A percentile compares a stretch with the other conserved stretches of the same genome.
Evolutionary conservation across 2,113 vertebrate species (phyloP).

Genomic region (Takifugu bimaculatus): DNA sequence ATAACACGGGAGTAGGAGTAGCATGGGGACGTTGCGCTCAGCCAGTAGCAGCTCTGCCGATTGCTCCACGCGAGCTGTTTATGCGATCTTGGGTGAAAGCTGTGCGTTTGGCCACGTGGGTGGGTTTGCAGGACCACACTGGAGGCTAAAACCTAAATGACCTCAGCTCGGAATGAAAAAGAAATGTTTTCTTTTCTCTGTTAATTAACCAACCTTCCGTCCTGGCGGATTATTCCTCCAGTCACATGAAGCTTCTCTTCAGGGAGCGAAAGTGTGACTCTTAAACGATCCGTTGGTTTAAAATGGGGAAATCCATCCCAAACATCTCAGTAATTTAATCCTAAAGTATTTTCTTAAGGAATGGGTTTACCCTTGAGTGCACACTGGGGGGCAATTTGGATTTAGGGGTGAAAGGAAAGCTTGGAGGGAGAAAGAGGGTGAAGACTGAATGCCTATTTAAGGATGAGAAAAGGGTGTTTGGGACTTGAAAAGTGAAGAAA

Average conservation of each 20-base stretch:
- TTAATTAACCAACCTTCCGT: slow-evolving; percentile 38
- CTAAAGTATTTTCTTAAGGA: too few species aligned
- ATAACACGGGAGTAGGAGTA: neutral
- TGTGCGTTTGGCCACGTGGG: slow-evolving; percentile 23
- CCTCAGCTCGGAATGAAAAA: slow-evolving; percentile 27
- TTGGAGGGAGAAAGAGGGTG: neutral
- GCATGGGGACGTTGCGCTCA: neutral
- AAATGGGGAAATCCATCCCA: too few species aligned
- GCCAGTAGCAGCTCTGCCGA: slow-evolving; percentile 10
- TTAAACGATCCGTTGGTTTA: too few species aligned
- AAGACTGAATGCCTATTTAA: neutral
- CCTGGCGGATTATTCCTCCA: neutral
- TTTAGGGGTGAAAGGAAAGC: slow-evolving; percentile 1
- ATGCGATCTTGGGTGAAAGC: slow-evolving; percentile 27
- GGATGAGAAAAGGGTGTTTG: neutral
- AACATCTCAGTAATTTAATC: too few species aligned
- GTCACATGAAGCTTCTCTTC: too few species aligned
- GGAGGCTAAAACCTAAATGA: slow-evolving; percentile 38
- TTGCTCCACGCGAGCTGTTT: slow-evolving; percentile 5
- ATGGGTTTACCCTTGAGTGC: slow-evolving; percentile 1
- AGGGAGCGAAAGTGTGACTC: too few species aligned
- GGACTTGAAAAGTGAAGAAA: neutral
- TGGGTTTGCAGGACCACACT: slow-evolving; percentile 49
- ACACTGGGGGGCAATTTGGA: slow-evolving; percentile 54
- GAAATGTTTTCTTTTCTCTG: slow-evolving; percentile 29